These are phyloP conservation scores for Pseudoatta argentina DNA, from an alignment of 1,140 invertebrate genomes.

Conservation along the genomic window DNA sequence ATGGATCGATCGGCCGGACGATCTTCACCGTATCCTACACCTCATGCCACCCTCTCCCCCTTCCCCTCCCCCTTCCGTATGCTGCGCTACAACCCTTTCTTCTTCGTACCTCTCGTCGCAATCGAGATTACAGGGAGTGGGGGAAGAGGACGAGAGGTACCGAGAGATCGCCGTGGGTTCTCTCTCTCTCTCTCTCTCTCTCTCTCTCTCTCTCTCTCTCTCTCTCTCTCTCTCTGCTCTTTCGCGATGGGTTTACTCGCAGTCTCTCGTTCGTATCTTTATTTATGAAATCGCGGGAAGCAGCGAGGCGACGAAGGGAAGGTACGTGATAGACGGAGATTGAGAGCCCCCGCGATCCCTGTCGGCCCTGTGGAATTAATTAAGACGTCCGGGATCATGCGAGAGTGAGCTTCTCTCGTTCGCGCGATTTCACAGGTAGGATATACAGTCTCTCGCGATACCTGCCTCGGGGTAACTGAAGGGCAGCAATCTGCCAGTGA, in stretches of 20 bases:
- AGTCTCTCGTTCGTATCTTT: constrained; percentile 55
- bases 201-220: neutral
- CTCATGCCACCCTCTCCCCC: too few relatives aligned
- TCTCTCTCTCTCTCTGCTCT: constrained; percentile 27
- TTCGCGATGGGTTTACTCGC: constrained; percentile 60
- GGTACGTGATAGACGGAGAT: constrained; percentile 49
- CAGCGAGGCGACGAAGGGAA: constrained; percentile 19
- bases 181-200: neutral
- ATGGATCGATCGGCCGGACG: constrained; percentile 49
- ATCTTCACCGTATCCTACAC: constrained; percentile 8
- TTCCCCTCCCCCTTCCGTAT: neutral
- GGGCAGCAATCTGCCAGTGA: constrained; percentile 1
- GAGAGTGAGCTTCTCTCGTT: neutral
- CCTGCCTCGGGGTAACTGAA: neutral
- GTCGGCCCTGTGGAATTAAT: constrained; percentile 43
- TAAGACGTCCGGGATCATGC: constrained; percentile 47
- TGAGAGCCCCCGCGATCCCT: constrained; percentile 50
- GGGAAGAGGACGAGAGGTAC: constrained; percentile 29
- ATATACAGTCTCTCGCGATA: neutral
- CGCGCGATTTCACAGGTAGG: constrained; percentile 8
- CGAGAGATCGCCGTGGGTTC: constrained; percentile 58
- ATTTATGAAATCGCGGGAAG: constrained; percentile 52
- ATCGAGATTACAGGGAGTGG: constrained; percentile 39
- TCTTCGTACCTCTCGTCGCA: constrained; percentile 52
- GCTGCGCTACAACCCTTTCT: neutral